Percentiles rank a stretch among this genome's conserved stretches.
phyloP scores from a whole-genome alignment of 1,140 invertebrate genomes.

The Diploscapter pachys region DNA sequence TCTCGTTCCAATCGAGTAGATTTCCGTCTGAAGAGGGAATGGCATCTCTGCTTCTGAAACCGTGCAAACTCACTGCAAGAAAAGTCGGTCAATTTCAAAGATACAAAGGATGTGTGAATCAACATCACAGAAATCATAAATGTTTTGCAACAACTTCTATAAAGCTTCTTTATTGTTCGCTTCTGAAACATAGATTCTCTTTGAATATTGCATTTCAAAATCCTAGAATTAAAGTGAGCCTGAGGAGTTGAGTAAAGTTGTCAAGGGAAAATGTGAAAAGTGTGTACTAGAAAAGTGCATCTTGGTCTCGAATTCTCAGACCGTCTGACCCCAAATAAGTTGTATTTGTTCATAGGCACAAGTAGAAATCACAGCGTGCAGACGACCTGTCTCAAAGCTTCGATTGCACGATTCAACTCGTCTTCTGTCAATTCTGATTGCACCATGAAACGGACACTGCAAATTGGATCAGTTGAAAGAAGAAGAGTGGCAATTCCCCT shows the following conservation, averaged over 20 bases:
- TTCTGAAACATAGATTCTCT: constrained; percentile 3
- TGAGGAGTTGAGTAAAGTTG: background rate
- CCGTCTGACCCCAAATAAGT: too few relatives aligned
- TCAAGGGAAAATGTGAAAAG: background rate
- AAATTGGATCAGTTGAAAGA: constrained; percentile 9
- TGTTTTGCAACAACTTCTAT: too few relatives aligned
- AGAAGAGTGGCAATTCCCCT: constrained; percentile 8
- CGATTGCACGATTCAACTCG: constrained; percentile 6
- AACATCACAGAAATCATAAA: too few relatives aligned
- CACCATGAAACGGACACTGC: constrained; percentile 19
- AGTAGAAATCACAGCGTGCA: background rate
- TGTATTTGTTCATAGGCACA: too few relatives aligned
- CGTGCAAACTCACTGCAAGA: too few relatives aligned
- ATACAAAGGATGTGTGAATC: too few relatives aligned
- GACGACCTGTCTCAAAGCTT: constrained; percentile 10
- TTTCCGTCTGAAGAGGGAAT: too few relatives aligned
- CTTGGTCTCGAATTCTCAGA: background rate
- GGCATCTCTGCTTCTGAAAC: too few relatives aligned
- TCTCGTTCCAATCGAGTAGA: too few relatives aligned
- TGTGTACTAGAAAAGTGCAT: background rate
- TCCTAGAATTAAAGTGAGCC: background rate
- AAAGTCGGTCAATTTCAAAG: too few relatives aligned
- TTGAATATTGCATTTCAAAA: background rate
- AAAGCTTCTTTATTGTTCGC: background rate
- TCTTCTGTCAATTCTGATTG: constrained; percentile 19